Base-by-base conservation (phyloP, 2,113 vertebrate genomes). In the Ptyas mucosa region DNA sequence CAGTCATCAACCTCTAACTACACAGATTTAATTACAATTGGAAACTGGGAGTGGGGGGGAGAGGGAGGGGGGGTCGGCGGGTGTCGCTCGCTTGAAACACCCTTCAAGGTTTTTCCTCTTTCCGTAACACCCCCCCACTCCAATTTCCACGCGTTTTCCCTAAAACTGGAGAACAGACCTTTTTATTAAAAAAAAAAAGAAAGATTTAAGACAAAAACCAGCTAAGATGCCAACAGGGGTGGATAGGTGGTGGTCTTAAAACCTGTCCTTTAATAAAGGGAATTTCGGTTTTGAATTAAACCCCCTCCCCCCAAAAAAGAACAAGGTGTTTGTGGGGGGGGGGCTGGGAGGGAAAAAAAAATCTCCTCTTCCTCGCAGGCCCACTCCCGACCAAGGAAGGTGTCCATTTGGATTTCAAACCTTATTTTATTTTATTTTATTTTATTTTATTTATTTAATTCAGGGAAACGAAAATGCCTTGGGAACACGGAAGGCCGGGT, bases 211-310 rank as follows among this genome's bases (percentile, higher is more conserved):
- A 14, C 5, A 18, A 39, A 61, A 20, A 81, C 69, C 7, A 8
- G n/a, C 15, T 39, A 39, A 6, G 43, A 39, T 2, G 18, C 69
- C 2, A 39, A 39, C 14, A 5, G 12, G 11, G 6, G 46, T 49
- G 46, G 46, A 4, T 46, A 4, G 43, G 43, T 46, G 5, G 43
- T 0, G 0, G 43, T 5, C 0, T 5, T n/a, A 2, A n/a, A n/a
- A 64, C 12, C 64, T 69, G 61, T 3, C 12, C 29, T n/a, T n/a
- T n/a, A 9, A 14, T 69, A 69, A n/a, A 69, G n/a, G 7, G 64
- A 34, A 5, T 34, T 34, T 75, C 14, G 64, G 29, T 69, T 69
- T n/a, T 46, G 51, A 52, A 52, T 52, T 52, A 52, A 52, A 46
- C 43, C 43, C 43, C 43, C 43, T 46, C 43, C 43, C 43, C 43